Conservation (phyloP, 1,140 invertebrate genomes). For the Amphibalanus amphitrite region DNA sequence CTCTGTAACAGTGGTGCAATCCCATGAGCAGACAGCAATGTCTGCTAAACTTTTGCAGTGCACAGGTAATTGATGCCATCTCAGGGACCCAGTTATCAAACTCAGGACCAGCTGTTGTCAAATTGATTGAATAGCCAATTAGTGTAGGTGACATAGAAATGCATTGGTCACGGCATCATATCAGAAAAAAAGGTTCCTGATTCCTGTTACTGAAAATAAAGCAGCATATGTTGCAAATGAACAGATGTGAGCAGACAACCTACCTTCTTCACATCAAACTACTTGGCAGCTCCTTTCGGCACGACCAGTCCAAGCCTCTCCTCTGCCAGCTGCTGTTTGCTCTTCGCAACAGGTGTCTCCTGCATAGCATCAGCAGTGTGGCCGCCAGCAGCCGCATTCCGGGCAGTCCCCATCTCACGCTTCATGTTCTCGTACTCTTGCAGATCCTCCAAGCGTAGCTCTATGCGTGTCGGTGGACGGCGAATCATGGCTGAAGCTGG, state of each 20-base stretch:
- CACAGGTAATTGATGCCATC: too few species aligned
- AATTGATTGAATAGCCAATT: too few species aligned
- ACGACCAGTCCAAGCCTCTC: not conserved
- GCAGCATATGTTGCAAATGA: not conserved
- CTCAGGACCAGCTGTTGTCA: too few species aligned
- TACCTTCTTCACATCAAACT: not conserved
- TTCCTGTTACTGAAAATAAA: not conserved
- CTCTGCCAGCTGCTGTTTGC: not conserved
- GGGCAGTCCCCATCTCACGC: not conserved
- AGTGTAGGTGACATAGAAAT: not conserved
- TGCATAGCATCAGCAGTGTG: not conserved
- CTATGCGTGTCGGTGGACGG: slow-evolving; percentile 52
- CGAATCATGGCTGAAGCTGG: slow-evolving; percentile 43
- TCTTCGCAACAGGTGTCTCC: not conserved
- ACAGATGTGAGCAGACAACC: not conserved
- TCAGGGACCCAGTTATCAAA: too few species aligned
- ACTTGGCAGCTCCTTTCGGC: not conserved
- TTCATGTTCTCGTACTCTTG: slow-evolving; percentile 42
- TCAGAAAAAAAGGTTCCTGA: not conserved
- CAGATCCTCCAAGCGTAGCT: slow-evolving; percentile 54
- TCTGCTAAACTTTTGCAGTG: too few species aligned
- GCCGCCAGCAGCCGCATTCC: not conserved
- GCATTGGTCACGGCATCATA: not conserved
- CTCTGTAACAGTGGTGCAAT: too few species aligned
- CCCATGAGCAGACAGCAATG: too few species aligned